phyloP scores from a whole-genome alignment of 1,140 invertebrate genomes.

The Hylaeus anthracinus region DNA sequence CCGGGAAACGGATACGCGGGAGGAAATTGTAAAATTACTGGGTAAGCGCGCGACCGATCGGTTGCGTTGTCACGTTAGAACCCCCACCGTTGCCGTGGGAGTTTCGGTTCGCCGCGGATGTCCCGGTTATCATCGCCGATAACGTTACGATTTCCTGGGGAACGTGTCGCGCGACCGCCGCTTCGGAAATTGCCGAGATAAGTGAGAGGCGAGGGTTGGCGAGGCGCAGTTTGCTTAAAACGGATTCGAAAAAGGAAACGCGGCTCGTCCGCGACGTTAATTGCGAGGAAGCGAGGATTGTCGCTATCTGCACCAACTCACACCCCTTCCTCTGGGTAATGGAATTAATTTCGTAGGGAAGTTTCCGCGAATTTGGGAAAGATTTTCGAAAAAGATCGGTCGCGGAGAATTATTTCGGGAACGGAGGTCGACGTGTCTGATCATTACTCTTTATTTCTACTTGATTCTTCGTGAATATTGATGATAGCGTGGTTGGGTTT shows the following conservation, averaged over 20 bases:
- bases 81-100: conserved; percentile 2
- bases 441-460: no score
- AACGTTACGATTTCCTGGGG: conserved; percentile 26
- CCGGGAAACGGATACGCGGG: conserved; percentile 51
- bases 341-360: conserved; percentile 13
- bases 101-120: conserved; percentile 31
- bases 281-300: conserved; percentile 5
- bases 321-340: background rate
- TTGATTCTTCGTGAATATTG: no score
- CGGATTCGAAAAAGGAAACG: conserved; percentile 28
- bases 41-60: background rate
- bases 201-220: no score
- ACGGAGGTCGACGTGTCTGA: no score
- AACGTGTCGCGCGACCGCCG: background rate
- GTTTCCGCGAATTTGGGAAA: background rate
- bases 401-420: no score
- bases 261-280: conserved; percentile 17
- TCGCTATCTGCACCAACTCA: background rate
- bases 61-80: conserved; percentile 33
- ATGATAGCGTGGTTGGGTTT: no score
- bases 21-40: conserved; percentile 60
- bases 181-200: conserved; percentile 9
- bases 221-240: background rate
- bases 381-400: background rate
- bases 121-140: conserved; percentile 29